phyloP scores from a whole-genome alignment of 2,888 invertebrate species.

The Platycheirus albimanus region DNA sequence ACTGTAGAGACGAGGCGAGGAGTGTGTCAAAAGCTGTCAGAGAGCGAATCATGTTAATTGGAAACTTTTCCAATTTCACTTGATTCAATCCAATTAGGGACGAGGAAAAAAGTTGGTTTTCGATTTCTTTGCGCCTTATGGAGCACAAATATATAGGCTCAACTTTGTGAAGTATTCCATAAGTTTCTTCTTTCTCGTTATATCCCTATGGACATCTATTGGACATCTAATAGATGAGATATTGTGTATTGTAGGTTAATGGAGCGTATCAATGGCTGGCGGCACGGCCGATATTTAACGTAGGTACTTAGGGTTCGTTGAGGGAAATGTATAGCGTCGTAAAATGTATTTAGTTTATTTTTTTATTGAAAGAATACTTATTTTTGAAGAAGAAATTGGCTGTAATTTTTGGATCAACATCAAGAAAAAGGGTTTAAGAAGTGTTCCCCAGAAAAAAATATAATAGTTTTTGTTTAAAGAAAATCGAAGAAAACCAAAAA shows the following conservation, averaged over 20 bases:
- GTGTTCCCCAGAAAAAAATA: no score
- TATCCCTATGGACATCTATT: constrained; percentile 17
- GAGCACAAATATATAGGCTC: constrained; percentile 28
- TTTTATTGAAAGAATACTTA: no score
- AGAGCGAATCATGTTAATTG: constrained; percentile 61
- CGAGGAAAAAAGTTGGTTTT: constrained; percentile 51
- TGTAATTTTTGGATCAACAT: no score
- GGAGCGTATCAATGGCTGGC: constrained; percentile 40
- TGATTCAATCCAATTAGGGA: constrained; percentile 71
- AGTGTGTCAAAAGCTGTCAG: constrained; percentile 3
- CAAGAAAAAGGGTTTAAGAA: no score
- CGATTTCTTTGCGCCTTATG: constrained; percentile 50
- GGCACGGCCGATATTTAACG: background rate
- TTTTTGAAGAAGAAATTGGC: no score
- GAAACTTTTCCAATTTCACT: constrained; percentile 73
- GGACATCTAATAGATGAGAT: constrained; percentile 10
- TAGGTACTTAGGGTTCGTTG: constrained; percentile 20
- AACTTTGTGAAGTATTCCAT: constrained; percentile 39
- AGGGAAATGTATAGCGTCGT: background rate
- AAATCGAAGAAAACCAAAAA: no score
- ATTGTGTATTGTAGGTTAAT: constrained; percentile 48
- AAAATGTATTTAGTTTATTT: background rate
- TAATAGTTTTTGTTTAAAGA: no score
- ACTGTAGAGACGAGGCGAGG: background rate
- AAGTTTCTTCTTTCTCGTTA: constrained; percentile 31